A percentile compares a stretch with the other conserved stretches of the same genome.
Conservation (phyloP, 1,140 invertebrate genomes). For the Neodiprion lecontei region DNA sequence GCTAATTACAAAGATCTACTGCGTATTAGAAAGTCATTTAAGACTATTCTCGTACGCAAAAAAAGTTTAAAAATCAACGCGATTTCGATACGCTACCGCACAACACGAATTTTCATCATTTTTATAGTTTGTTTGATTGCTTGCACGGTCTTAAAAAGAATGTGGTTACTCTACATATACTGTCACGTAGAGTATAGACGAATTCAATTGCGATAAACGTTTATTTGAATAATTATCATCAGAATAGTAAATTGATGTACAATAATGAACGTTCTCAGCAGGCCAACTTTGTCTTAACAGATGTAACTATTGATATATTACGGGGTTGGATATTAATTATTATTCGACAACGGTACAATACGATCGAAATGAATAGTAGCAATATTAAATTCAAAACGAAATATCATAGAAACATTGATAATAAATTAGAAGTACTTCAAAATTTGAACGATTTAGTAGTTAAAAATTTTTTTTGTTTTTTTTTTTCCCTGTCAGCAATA, state of each 20-base stretch:
- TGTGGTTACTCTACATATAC: too few species aligned
- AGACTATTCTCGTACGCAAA: too few species aligned
- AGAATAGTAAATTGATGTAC: conserved; percentile 49
- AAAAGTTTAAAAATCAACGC: too few species aligned
- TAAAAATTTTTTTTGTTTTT: not conserved
- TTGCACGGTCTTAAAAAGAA: too few species aligned
- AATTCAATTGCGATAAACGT: conserved; percentile 43
- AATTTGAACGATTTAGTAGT: not conserved
- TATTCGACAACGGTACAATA: not conserved
- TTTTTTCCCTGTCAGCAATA: not conserved
- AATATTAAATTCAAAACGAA: not conserved
- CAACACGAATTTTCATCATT: too few species aligned
- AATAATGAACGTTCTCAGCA: conserved; percentile 51
- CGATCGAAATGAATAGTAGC: not conserved
- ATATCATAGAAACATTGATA: not conserved
- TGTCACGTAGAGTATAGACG: not conserved
- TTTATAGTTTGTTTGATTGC: too few species aligned
- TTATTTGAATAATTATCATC: conserved; percentile 52
- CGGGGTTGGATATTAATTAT: not conserved
- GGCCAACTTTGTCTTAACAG: conserved; percentile 36
- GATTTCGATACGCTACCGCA: too few species aligned
- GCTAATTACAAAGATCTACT: too few species aligned
- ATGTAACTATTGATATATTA: not conserved
- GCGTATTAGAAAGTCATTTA: too few species aligned
- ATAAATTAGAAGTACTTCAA: not conserved